Conservation (phyloP, 2,797 vertebrate species). For the Sebastes reedi region DNA sequence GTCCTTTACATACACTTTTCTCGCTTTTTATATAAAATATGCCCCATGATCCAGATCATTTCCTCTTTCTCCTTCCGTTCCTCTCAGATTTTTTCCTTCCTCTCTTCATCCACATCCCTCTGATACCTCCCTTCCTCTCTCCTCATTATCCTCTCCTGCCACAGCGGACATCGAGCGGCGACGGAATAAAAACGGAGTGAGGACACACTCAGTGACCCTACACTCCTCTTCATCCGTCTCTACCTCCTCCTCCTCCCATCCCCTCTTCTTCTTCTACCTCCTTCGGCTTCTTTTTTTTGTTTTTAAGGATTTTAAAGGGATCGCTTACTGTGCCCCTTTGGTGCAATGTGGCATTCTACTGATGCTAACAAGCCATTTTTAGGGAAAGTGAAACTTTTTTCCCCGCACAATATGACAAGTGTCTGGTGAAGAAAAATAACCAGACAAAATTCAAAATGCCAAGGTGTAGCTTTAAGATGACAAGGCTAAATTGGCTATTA, state of each 20-base stretch:
- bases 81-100: neutral
- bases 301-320: slow-evolving; percentile 50
- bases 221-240: slow-evolving; percentile 18
- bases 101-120: slow-evolving; percentile 4
- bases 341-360: slow-evolving; percentile 48
- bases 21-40: neutral
- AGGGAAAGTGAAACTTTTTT: slow-evolving; percentile 46
- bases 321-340: slow-evolving; percentile 51
- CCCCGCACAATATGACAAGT: slow-evolving; percentile 54
- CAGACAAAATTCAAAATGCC: slow-evolving; percentile 67
- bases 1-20: neutral
- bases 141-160: slow-evolving; percentile 64
- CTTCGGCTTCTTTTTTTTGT: neutral
- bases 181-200: slow-evolving; percentile 18
- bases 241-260: neutral
- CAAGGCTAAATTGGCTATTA: slow-evolving; percentile 79
- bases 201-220: slow-evolving; percentile 24
- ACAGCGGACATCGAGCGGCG: slow-evolving; percentile 9
- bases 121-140: slow-evolving; percentile 24
- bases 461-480: slow-evolving; percentile 68
- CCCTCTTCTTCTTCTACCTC: neutral
- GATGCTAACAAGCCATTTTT: slow-evolving; percentile 72
- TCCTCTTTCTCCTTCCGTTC: neutral
- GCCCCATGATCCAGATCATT: neutral
- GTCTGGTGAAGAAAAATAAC: slow-evolving; percentile 65